Conservation (phyloP, 2,113 vertebrate genomes). For the Bufo gargarizans region DNA sequence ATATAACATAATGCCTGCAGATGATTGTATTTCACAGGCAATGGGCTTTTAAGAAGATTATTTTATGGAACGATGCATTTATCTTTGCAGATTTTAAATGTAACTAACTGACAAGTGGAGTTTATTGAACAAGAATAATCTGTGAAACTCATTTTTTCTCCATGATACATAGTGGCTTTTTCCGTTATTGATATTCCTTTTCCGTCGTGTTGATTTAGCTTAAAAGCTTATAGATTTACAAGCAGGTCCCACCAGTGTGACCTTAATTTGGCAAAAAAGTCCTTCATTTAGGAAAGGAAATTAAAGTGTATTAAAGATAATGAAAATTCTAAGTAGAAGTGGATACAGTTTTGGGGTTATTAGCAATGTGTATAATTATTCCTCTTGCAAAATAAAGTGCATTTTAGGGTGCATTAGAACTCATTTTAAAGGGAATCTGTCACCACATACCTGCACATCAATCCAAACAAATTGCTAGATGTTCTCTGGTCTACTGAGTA, state of each 20-base stretch:
- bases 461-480: too few species aligned
- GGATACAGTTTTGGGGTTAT: neutral
- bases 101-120: neutral
- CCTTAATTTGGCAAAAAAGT: conserved; percentile 35
- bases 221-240: conserved; percentile 35
- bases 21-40: neutral
- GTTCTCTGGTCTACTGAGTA: too few species aligned
- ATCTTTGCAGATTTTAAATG: neutral
- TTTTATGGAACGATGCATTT: neutral
- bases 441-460: too few species aligned
- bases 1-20: neutral
- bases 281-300: conserved; percentile 24
- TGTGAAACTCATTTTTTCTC: neutral
- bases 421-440: neutral
- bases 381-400: conserved; percentile 5
- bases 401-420: neutral
- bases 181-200: conserved; percentile 4
- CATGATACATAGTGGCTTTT: neutral
- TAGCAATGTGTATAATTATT: neutral
- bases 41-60: neutral
- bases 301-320: conserved; percentile 4
- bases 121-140: neutral
- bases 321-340: conserved; percentile 14
- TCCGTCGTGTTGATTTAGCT: conserved; percentile 21
- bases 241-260: conserved; percentile 13